Conservation (phyloP, 2,888 invertebrate species). For the Acronicta alni region DNA sequence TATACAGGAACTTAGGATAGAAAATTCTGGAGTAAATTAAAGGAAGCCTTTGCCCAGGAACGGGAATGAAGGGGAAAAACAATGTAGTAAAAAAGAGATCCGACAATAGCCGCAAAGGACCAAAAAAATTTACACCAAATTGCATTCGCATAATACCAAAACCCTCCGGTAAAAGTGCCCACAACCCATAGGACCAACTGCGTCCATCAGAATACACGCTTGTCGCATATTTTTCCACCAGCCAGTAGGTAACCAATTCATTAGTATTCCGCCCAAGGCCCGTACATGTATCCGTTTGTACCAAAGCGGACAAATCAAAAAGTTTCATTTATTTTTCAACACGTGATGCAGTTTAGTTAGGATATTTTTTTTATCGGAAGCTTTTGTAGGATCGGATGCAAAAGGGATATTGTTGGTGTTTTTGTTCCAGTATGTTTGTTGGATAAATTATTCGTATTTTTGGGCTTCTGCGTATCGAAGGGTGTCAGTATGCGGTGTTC, state of each 20-base stretch:
- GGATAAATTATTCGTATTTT: conserved; percentile 29
- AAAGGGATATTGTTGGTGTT: conserved; percentile 34
- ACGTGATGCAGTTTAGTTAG: conserved; percentile 46
- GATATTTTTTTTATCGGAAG: conserved; percentile 39
- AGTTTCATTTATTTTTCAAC: conserved; percentile 54
- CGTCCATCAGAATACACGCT: conserved; percentile 41
- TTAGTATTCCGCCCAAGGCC: conserved; percentile 68
- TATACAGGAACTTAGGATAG: too few species aligned
- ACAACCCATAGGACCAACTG: conserved; percentile 33
- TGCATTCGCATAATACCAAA: conserved; percentile 1
- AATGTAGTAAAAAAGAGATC: neutral
- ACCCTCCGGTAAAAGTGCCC: neutral
- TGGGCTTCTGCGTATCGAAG: conserved; percentile 18
- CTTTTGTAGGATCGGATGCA: conserved; percentile 19
- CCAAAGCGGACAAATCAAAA: conserved; percentile 62
- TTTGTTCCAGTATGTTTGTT: conserved; percentile 22
- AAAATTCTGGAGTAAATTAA: too few species aligned
- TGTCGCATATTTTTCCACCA: conserved; percentile 51
- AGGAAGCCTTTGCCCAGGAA: too few species aligned
- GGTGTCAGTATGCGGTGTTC: conserved; percentile 13
- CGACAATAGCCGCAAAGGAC: too few species aligned
- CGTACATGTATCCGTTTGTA: conserved; percentile 52
- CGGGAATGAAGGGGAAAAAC: too few species aligned
- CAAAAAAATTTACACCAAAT: neutral
- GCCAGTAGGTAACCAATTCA: conserved; percentile 67